Conservation (phyloP, 2,113 vertebrate species). For the Vidua macroura region DNA sequence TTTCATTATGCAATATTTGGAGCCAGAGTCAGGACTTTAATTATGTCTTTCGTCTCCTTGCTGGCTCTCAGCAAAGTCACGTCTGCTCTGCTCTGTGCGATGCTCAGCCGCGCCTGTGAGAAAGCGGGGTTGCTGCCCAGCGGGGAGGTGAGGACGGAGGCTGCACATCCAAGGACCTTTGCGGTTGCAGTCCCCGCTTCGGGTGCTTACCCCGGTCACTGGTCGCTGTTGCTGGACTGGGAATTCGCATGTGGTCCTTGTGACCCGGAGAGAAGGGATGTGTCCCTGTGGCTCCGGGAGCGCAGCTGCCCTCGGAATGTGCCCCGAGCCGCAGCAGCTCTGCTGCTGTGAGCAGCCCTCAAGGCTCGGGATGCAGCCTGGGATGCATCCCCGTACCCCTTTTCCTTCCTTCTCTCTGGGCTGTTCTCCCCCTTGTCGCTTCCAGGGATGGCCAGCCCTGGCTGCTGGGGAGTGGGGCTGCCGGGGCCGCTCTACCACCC, state of each 20-base stretch:
- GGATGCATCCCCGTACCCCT: neutral
- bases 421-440: rapidly evolving
- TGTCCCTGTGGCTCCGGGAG: neutral
- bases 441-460: neutral
- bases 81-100: neutral
- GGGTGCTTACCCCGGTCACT: rapidly evolving
- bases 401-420: neutral
- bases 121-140: neutral
- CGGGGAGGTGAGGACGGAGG: neutral
- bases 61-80: neutral
- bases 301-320: neutral
- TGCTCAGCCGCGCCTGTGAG: neutral
- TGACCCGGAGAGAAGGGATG: neutral
- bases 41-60: neutral
- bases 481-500: neutral
- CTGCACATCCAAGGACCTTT: neutral
- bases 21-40: slow-evolving; percentile 4
- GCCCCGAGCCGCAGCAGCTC: neutral
- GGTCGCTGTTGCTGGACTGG: neutral
- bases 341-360: neutral
- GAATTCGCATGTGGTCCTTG: neutral
- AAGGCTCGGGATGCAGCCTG: neutral
- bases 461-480: neutral
- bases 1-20: neutral
- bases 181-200: neutral